phyloP scores from a whole-genome alignment of 2,888 invertebrate genomes.

The Tortricodes alternella region DNA sequence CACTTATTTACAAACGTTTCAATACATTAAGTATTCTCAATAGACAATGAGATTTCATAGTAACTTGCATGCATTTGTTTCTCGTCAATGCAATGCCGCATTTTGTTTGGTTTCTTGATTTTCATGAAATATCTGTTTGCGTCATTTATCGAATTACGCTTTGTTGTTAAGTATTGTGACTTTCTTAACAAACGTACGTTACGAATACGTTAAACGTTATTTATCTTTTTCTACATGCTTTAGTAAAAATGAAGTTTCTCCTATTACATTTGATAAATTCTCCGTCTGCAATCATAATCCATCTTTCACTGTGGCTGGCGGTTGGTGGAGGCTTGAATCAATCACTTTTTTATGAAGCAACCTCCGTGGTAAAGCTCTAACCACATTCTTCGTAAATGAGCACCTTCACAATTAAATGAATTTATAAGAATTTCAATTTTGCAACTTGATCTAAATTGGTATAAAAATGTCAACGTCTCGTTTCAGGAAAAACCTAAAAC shows the following conservation, averaged over 20 bases:
- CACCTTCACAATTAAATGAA: background rate
- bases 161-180: too few relatives aligned
- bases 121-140: background rate
- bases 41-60: constrained; percentile 27
- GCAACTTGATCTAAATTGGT: background rate
- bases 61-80: constrained; percentile 10
- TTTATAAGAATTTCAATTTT: background rate
- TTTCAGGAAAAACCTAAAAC: too few relatives aligned
- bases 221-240: background rate
- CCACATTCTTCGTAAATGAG: background rate
- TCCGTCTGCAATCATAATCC: constrained; percentile 5
- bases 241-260: background rate
- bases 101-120: background rate
- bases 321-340: too few relatives aligned
- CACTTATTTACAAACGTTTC: constrained; percentile 4
- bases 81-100: background rate
- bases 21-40: constrained; percentile 15
- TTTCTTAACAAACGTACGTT: too few relatives aligned
- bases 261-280: constrained; percentile 7
- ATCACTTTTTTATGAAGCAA: constrained; percentile 1
- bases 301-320: too few relatives aligned
- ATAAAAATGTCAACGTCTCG: background rate
- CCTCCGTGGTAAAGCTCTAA: background rate
- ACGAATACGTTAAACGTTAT: too few relatives aligned
- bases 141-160: background rate